These are phyloP conservation scores for Pseudopleuronectes americanus DNA, from an alignment of 2,797 vertebrate genomes.

Conservation along the genomic window DNA sequence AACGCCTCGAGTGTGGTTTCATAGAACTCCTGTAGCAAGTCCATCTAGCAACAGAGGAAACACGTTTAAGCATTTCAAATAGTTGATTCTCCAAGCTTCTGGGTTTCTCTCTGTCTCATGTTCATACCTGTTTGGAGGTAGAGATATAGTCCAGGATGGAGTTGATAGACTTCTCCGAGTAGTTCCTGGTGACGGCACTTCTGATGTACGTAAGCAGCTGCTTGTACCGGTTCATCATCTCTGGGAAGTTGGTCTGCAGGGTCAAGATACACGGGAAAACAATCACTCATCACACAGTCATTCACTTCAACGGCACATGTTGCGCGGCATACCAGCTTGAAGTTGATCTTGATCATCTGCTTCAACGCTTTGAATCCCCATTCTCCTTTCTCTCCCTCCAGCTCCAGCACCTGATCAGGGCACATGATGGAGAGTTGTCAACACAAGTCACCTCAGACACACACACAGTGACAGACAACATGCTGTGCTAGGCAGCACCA, in stretches of 20 bases:
- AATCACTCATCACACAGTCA: background rate
- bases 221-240: conserved; percentile 99
- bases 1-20: conserved; percentile 98
- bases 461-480: too few species aligned
- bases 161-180: conserved; percentile 99
- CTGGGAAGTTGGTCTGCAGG: conserved; percentile 95
- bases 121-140: conserved; percentile 97
- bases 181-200: conserved; percentile 99
- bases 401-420: conserved; percentile 91
- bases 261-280: conserved; percentile 20
- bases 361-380: conserved; percentile 99
- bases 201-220: conserved; percentile 98
- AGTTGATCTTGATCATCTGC: conserved; percentile 99
- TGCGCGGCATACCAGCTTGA: conserved; percentile 91
- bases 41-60: conserved; percentile 87
- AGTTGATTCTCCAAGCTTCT: background rate
- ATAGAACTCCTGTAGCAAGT: conserved; percentile 99
- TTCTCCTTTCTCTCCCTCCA: conserved; percentile 99
- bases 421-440: background rate
- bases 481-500: conserved; percentile 7
- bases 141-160: conserved; percentile 99
- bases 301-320: too few species aligned
- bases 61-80: conserved; percentile 11
- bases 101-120: background rate
- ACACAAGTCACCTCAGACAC: background rate